phyloP scores from a whole-genome alignment of 2,888 invertebrate genomes.

The Zhengitettix transpicula region DNA sequence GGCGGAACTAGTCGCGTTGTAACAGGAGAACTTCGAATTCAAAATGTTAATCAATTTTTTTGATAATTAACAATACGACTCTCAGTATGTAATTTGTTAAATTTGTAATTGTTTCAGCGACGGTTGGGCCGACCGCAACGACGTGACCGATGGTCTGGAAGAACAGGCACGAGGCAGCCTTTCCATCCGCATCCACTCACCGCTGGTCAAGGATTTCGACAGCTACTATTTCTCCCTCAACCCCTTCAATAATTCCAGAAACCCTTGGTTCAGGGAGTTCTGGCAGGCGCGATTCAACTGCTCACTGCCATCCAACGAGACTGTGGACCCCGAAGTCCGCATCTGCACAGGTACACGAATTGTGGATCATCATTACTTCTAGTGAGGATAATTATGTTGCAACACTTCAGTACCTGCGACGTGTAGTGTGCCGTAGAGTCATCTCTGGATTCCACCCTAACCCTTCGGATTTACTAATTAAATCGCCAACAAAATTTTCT shows the following conservation, averaged over 20 bases:
- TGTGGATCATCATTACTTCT: constrained; percentile 4
- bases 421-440: no score
- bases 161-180: constrained; percentile 49
- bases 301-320: constrained; percentile 22
- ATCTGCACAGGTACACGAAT: constrained; percentile 10
- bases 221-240: constrained; percentile 47
- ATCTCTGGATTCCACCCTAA: no score
- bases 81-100: no score
- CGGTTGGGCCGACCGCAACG: constrained; percentile 58
- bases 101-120: constrained; percentile 33
- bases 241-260: constrained; percentile 22
- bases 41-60: no score
- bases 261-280: constrained; percentile 51
- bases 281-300: constrained; percentile 60
- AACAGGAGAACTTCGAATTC: no score
- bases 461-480: no score
- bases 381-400: not conserved
- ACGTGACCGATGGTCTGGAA: constrained; percentile 52
- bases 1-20: no score
- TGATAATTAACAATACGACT: no score
- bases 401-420: no score
- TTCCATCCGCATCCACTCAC: constrained; percentile 59
- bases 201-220: constrained; percentile 45
- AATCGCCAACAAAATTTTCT: no score
- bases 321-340: not conserved